A percentile compares a stretch with the other conserved stretches of the same genome.
phyloP scores from a whole-genome alignment of 1,140 invertebrate genomes.

The Dermatophagoides farinae region DNA sequence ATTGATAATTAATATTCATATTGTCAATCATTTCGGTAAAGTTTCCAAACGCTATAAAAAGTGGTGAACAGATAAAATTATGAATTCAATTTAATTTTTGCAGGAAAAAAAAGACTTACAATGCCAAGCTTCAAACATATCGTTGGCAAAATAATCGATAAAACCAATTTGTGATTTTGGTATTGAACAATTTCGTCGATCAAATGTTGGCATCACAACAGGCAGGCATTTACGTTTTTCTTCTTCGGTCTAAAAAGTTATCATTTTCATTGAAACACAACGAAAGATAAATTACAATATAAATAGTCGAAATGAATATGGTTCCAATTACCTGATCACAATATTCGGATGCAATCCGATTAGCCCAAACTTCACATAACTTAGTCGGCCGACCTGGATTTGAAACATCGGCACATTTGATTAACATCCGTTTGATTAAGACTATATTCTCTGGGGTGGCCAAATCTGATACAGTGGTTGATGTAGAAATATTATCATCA shows the following conservation, averaged over 20 bases:
- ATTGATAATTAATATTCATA: constrained; percentile 63
- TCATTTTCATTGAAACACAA: neutral
- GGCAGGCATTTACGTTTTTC: constrained; percentile 63
- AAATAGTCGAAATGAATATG: too few relatives aligned
- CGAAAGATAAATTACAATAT: neutral
- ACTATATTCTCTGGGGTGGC: constrained; percentile 50
- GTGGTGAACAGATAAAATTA: constrained; percentile 3
- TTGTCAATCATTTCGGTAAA: constrained; percentile 67
- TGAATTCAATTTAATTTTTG: neutral
- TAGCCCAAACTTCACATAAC: constrained; percentile 73
- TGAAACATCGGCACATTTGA: constrained; percentile 89
- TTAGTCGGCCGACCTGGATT: constrained; percentile 68
- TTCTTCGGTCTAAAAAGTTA: constrained; percentile 55
- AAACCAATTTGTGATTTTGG: constrained; percentile 90
- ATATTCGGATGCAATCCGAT: constrained; percentile 68
- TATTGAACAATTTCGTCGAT: constrained; percentile 71
- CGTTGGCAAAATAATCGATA: constrained; percentile 83
- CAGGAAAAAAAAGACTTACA: constrained; percentile 36
- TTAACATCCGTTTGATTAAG: constrained; percentile 75
- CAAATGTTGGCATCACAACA: constrained; percentile 91
- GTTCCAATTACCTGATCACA: constrained; percentile 44
- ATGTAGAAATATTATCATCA: neutral
- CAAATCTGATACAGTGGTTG: constrained; percentile 17
- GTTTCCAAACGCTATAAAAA: constrained; percentile 60
- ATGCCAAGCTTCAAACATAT: constrained; percentile 93